Conservation (phyloP, 1,140 invertebrate genomes). For the Euura saliciscinereae region DNA sequence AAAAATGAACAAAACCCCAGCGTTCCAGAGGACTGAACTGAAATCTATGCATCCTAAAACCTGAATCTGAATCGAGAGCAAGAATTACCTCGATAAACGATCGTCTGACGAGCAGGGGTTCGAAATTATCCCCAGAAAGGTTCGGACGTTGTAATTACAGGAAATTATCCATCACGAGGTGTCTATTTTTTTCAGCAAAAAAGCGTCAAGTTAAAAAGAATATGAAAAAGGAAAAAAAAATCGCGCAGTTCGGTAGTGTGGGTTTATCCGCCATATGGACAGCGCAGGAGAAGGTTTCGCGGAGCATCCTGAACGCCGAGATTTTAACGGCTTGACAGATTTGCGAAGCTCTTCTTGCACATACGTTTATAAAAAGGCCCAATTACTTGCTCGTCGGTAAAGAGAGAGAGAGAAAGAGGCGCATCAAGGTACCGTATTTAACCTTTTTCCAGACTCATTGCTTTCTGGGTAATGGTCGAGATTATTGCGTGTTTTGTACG, state of each 20-base stretch:
- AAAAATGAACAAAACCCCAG: too few relatives aligned
- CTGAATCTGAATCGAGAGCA: too few relatives aligned
- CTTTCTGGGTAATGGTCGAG: slow-evolving; percentile 22
- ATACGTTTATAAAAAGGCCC: slow-evolving; percentile 32
- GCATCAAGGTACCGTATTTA: slow-evolving; percentile 13
- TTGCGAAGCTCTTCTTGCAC: slow-evolving; percentile 26
- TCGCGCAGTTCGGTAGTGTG: background rate
- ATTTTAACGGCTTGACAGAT: slow-evolving; percentile 33
- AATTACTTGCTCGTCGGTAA: slow-evolving; percentile 23
- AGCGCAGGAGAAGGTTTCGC: background rate
- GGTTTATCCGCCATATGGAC: background rate
- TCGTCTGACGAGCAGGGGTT: too few relatives aligned
- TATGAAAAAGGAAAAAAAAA: background rate
- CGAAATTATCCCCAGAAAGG: too few relatives aligned
- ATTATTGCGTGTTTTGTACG: slow-evolving; percentile 35
- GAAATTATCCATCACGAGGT: too few relatives aligned
- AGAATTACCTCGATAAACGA: too few relatives aligned
- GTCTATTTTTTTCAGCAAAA: too few relatives aligned
- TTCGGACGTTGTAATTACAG: too few relatives aligned
- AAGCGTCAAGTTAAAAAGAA: too few relatives aligned
- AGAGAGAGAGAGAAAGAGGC: background rate
- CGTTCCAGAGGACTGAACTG: too few relatives aligned
- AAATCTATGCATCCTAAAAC: too few relatives aligned
- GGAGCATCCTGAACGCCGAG: slow-evolving; percentile 12
- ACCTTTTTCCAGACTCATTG: slow-evolving; percentile 28